Conservation (phyloP, 2,888 invertebrate species). For the Rhamnusium bicolor region DNA sequence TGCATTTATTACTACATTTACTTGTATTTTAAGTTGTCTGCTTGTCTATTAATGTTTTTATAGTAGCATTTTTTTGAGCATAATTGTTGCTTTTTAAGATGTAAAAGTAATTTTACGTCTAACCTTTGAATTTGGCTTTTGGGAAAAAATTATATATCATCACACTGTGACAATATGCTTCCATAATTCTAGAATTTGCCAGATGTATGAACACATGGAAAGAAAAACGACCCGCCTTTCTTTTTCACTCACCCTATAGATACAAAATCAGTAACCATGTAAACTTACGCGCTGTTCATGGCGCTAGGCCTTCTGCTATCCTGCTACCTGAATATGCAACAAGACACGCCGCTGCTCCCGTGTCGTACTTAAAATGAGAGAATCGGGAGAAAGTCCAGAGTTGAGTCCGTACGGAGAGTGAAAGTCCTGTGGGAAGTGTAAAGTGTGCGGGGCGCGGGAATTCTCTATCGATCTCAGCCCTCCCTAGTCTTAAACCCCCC, state of each 20-base stretch:
- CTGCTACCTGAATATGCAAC: conserved; percentile 38
- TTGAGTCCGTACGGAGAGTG: conserved; percentile 66
- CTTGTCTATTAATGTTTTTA: too few species aligned
- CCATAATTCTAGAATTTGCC: too few species aligned
- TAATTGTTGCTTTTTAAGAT: too few species aligned
- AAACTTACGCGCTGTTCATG: conserved; percentile 14
- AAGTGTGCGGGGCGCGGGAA: conserved; percentile 64
- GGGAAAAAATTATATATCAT: too few species aligned
- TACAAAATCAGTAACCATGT: conserved; percentile 24
- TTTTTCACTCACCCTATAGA: conserved; percentile 17
- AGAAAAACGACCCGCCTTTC: background rate
- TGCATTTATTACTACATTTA: too few species aligned
- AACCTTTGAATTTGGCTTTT: too few species aligned
- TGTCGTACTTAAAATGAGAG: conserved; percentile 31
- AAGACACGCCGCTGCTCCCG: conserved; percentile 41
- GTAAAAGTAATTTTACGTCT: too few species aligned
- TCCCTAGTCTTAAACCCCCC: conserved; percentile 64
- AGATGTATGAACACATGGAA: background rate
- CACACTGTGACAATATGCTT: too few species aligned
- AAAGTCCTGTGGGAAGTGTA: conserved; percentile 73
- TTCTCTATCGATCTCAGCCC: conserved; percentile 67
- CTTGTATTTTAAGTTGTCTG: too few species aligned
- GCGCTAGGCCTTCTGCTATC: conserved; percentile 31
- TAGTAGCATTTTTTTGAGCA: too few species aligned
- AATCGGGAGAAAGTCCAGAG: conserved; percentile 63